Conservation (phyloP, 2,888 invertebrate species). For the Parasteatoda lunata region DNA sequence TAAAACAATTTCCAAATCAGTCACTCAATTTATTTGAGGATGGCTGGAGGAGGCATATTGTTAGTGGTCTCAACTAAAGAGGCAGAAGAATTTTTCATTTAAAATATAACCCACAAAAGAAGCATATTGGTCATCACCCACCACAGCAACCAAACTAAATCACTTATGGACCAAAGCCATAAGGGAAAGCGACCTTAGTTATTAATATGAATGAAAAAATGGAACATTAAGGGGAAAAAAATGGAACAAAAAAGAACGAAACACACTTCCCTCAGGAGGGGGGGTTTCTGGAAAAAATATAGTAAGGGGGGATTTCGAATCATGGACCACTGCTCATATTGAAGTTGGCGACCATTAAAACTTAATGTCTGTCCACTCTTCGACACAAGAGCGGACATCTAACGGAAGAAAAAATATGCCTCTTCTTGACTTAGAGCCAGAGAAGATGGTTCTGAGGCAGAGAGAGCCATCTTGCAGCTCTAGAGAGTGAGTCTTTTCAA, state of each 20-base stretch:
- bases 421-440: conserved; percentile 56
- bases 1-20: no score
- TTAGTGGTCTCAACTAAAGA: neutral
- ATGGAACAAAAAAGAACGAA: conserved; percentile 10
- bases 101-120: neutral
- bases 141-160: conserved; percentile 3
- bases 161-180: conserved; percentile 11
- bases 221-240: conserved; percentile 6
- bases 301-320: conserved; percentile 13
- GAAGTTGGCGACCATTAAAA: conserved; percentile 57
- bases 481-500: conserved; percentile 47
- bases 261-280: neutral
- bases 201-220: conserved; percentile 12
- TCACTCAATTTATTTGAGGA: no score
- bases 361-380: conserved; percentile 49
- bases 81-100: neutral
- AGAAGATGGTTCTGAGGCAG: neutral
- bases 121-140: neutral
- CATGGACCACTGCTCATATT: conserved; percentile 59
- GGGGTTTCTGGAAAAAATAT: neutral
- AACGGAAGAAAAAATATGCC: conserved; percentile 1
- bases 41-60: neutral
- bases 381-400: conserved; percentile 9
- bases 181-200: conserved; percentile 20
- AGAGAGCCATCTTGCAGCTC: conserved; percentile 30